These are phyloP conservation scores for Psittacula echo DNA, from an alignment of 2,797 vertebrate genomes.

Conservation along the genomic window DNA sequence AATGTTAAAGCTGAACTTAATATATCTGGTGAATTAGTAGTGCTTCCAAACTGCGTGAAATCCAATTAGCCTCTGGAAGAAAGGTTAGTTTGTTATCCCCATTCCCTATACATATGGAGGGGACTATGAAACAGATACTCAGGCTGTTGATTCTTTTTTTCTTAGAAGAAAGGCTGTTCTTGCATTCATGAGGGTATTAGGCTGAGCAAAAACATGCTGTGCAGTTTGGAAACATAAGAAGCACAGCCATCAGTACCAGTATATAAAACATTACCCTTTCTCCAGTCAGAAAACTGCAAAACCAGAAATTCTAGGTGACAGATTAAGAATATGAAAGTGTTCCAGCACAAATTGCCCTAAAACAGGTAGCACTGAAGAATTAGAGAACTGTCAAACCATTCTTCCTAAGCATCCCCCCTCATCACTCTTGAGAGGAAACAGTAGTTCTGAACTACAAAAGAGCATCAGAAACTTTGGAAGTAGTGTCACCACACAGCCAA, in stretches of 20 bases:
- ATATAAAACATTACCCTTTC: not conserved
- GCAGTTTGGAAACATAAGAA: not conserved
- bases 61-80: slow-evolving; percentile 68
- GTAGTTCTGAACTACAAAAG: not conserved
- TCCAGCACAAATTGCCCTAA: not conserved
- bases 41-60: slow-evolving; percentile 64
- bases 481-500: not conserved
- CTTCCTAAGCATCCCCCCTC: not conserved
- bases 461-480: not conserved
- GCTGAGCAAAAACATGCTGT: not conserved
- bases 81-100: slow-evolving; percentile 61
- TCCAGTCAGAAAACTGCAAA: not conserved
- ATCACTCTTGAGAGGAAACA: not conserved
- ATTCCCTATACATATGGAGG: not conserved
- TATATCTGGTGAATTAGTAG: slow-evolving; percentile 38
- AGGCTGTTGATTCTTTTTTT: slow-evolving; percentile 46
- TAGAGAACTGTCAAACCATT: not conserved
- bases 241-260: not conserved
- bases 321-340: not conserved
- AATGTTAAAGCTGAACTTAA: slow-evolving; percentile 54
- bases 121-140: not conserved
- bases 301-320: not conserved
- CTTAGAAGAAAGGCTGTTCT: slow-evolving; percentile 36
- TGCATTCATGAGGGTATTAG: slow-evolving; percentile 22
- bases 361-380: not conserved